phyloP scores from a whole-genome alignment of 2,113 vertebrate species.

The Sinocyclocheilus anophthalmus region DNA sequence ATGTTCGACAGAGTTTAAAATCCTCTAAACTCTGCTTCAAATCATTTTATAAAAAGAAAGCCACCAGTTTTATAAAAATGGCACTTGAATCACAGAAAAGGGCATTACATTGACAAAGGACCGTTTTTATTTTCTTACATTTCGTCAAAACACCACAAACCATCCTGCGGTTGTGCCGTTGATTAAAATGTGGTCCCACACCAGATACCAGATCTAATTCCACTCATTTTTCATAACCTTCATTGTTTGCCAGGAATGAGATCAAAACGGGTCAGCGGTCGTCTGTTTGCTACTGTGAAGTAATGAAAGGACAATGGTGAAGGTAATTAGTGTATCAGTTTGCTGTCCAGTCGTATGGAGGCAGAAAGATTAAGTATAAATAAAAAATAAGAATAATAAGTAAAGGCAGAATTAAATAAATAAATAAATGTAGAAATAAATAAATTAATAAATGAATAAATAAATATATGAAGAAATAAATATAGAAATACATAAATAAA shows the following conservation, averaged over 20 bases:
- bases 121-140: not conserved
- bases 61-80: not conserved
- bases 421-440: too few species aligned
- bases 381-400: too few species aligned
- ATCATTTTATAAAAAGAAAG: too few species aligned
- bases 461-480: too few species aligned
- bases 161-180: slow-evolving; percentile 19
- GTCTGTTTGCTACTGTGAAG: not conserved
- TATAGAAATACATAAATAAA: too few species aligned
- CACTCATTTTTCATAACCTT: slow-evolving; percentile 51
- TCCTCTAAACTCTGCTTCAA: too few species aligned
- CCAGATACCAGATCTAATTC: not conserved
- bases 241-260: slow-evolving; percentile 46
- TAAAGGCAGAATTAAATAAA: too few species aligned
- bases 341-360: not conserved
- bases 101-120: not conserved
- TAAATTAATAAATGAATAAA: too few species aligned
- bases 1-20: not conserved
- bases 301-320: slow-evolving; percentile 44
- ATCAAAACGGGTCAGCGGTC: slow-evolving; percentile 25
- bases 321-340: slow-evolving; percentile 61
- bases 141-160: not conserved
- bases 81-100: not conserved
- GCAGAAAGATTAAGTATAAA: too few species aligned
- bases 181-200: slow-evolving; percentile 2